A percentile compares a stretch with the other conserved stretches of the same genome.
Conservation (phyloP, 2,113 vertebrate genomes). For the Enhydra lutris region DNA sequence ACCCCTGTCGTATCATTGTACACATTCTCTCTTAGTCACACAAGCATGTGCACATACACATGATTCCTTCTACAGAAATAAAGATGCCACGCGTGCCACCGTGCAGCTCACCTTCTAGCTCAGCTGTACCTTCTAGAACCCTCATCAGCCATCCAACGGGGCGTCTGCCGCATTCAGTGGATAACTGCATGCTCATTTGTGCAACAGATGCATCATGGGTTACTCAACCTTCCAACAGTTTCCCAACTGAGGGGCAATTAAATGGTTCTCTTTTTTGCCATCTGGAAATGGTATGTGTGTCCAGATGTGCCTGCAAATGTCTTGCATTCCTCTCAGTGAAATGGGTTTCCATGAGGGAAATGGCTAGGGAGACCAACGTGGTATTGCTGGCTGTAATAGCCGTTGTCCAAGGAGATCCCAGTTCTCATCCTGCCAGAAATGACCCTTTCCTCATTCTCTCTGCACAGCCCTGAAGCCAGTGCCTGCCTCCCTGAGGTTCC, state of each 20-base stretch:
- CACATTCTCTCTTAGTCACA: background rate
- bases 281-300: background rate
- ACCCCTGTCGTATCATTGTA: background rate
- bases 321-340: background rate
- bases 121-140: background rate
- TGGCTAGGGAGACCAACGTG: background rate
- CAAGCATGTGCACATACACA: background rate
- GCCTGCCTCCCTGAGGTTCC: background rate
- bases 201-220: rapidly evolving
- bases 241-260: background rate
- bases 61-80: background rate
- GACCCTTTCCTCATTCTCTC: rapidly evolving
- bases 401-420: no score
- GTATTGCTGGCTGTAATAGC: rapidly evolving
- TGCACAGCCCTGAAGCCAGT: rapidly evolving
- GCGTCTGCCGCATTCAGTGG: background rate
- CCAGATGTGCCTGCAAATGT: background rate
- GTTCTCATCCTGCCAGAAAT: rapidly evolving
- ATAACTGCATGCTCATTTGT: background rate
- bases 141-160: background rate
- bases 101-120: no score
- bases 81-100: rapidly evolving
- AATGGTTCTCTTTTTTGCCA: background rate
- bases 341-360: background rate
- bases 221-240: background rate